Evolutionary conservation across 2,797 vertebrate genomes (phyloP).

Genomic region (Microhierax caerulescens): DNA sequence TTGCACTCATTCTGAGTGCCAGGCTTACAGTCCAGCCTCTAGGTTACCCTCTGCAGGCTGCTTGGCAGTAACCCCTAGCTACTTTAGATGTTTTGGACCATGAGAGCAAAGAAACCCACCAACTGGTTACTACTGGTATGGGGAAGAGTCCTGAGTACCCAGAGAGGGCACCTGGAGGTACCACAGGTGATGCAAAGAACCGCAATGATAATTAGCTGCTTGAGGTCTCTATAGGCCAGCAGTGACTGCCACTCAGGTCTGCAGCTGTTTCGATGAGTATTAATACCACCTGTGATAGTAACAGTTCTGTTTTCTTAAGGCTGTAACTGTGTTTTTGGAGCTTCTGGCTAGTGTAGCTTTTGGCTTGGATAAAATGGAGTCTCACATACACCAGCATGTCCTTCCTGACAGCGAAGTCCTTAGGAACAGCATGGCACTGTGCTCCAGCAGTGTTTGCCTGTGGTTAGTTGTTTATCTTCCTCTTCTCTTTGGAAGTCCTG

Average conservation of each 20-base stretch:
- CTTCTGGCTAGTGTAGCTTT: neutral
- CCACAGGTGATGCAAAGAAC: neutral
- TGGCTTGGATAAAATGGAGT: conserved; percentile 59
- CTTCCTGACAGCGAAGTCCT: conserved; percentile 75
- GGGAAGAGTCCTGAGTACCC: neutral
- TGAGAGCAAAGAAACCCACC: neutral
- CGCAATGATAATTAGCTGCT: neutral
- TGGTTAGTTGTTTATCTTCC: conserved; percentile 59
- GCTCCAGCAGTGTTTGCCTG: conserved; percentile 73
- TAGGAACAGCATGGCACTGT: conserved; percentile 73
- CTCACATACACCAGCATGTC: conserved; percentile 78
- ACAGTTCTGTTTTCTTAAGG: rapidly evolving
- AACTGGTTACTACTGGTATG: neutral
- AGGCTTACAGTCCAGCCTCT: neutral
- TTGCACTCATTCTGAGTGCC: neutral
- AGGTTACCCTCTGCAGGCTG: neutral
- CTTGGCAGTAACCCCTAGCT: neutral
- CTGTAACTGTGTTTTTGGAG: neutral
- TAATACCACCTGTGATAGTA: neutral
- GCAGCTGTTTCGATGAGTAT: neutral
- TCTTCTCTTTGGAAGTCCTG: neutral
- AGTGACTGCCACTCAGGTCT: neutral
- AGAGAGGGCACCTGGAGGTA: neutral
- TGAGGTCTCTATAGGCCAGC: neutral
- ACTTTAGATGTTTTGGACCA: neutral